Percentiles rank a stretch among this genome's conserved stretches.
Evolutionary conservation across 2,888 invertebrate genomes (phyloP).

Genomic region (Eulithis testata): DNA sequence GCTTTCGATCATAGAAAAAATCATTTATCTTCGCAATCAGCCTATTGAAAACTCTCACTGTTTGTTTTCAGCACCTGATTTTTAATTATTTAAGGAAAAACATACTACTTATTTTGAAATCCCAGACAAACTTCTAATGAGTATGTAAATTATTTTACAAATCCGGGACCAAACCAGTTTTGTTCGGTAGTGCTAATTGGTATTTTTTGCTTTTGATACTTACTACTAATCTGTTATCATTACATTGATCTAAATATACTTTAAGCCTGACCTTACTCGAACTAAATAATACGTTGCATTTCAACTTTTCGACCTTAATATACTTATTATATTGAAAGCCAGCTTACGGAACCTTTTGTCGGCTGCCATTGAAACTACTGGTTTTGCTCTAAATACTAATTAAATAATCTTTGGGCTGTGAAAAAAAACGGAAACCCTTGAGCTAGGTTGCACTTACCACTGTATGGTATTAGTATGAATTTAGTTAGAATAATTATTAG

Average conservation of each 20-base stretch:
- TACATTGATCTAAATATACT: neutral
- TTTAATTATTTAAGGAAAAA: too few relatives aligned
- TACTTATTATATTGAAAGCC: neutral
- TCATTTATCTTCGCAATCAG: too few relatives aligned
- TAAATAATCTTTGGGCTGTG: neutral
- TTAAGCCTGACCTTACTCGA: neutral
- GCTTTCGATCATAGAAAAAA: too few relatives aligned
- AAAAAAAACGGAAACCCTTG: neutral
- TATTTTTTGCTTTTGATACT: too few relatives aligned
- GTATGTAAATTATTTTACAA: too few relatives aligned
- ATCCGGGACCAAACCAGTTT: too few relatives aligned
- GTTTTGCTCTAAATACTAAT: constrained; percentile 13
- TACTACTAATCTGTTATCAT: neutral
- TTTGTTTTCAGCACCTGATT: too few relatives aligned
- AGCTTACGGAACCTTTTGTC: constrained; percentile 6
- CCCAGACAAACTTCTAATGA: too few relatives aligned
- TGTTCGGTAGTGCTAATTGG: too few relatives aligned
- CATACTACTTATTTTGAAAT: too few relatives aligned
- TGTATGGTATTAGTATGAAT: neutral
- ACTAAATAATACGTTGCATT: neutral
- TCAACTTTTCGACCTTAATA: neutral
- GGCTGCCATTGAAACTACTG: constrained; percentile 29
- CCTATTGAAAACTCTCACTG: too few relatives aligned
- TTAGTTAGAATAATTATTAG: too few relatives aligned
- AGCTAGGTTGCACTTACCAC: neutral